Evolutionary conservation across 2,797 vertebrate genomes (phyloP).

Genomic region (Chaetophractus vellerosus): DNA sequence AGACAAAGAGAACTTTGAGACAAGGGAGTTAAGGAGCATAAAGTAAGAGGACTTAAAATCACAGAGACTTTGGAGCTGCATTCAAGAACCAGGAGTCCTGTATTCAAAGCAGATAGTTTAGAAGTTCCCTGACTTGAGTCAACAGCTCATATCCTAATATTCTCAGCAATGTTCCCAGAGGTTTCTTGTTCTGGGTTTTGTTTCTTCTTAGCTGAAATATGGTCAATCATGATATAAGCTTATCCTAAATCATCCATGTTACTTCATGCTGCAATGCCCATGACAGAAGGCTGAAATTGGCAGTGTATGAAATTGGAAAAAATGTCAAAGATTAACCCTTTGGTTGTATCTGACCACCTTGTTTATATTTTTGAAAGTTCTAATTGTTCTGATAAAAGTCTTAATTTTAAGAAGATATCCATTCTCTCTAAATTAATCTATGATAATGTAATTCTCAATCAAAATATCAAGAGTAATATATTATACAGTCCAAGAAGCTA

Average conservation of each 20-base stretch:
- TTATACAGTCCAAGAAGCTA: neutral
- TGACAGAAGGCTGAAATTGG: neutral
- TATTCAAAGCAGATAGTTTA: slow-evolving; percentile 14
- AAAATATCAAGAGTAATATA: neutral
- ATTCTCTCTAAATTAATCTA: slow-evolving; percentile 43
- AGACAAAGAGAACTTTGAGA: neutral
- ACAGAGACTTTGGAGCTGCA: neutral
- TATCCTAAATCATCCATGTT: neutral
- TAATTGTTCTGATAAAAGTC: neutral
- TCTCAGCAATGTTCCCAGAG: neutral
- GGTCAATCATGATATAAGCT: neutral
- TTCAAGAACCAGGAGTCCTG: neutral
- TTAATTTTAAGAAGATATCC: neutral
- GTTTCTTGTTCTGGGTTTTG: neutral
- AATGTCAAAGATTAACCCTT: neutral
- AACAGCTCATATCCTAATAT: neutral
- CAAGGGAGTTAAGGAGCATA: neutral
- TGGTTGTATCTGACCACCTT: neutral
- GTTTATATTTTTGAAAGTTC: slow-evolving; percentile 34
- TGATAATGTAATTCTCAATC: neutral
- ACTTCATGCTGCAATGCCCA: neutral
- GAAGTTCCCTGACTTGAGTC: neutral
- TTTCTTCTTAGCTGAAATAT: slow-evolving; percentile 15
- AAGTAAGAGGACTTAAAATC: slow-evolving; percentile 1
- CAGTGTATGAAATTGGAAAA: neutral